Base-by-base conservation (phyloP, 2,888 invertebrate species). In the Melangyna quadrimaculata region DNA sequence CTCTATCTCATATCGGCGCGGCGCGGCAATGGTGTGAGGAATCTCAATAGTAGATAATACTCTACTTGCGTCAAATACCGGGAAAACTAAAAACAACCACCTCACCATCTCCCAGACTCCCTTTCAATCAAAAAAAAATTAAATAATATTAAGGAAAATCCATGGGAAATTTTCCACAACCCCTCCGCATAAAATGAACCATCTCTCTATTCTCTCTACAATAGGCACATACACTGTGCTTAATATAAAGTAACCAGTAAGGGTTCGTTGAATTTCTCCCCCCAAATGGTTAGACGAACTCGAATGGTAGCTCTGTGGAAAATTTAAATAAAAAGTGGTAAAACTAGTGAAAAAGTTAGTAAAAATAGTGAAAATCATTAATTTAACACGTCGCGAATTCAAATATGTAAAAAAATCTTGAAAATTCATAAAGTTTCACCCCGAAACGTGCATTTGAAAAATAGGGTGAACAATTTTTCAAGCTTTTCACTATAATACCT, bases 231-330 rank as follows among this genome's bases (percentile, higher is more conserved):
- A 80, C 57, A n/a, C 48, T 59, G 29, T 59, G 45, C 73, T 63
- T 81, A 73, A 81, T 75, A 81, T 75, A 81, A 75, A 84, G 84
- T 84, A 80, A 84, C 77, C 78, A 87, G 78, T 73, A 89, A 90
- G 89, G 89, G 90, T 91, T 90, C 90, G 90, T 90, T 90, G 89
- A 91, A 90, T 91, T 90, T 90, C 90, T 91, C 90, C 90, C 89
- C 89, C 71, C 89, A 90, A 91, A 90, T 91, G 91, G 91, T 91
- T 90, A 90, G 90, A 89, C 90, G 89, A 89, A 91, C 89, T 90
- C 89, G 90, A 88, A 70, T 91, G 88, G 88, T 89, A 88, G 89
- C 89, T 90, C 90, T 89, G 89, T 88, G 87, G 88, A 89, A 89
- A 90, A 89, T 72, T 78, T 87, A 57, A 87, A 75, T 78, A 87